These are phyloP conservation scores for Adineta ricciae DNA, from an alignment of 2,888 invertebrate genomes.

Conservation along the genomic window DNA sequence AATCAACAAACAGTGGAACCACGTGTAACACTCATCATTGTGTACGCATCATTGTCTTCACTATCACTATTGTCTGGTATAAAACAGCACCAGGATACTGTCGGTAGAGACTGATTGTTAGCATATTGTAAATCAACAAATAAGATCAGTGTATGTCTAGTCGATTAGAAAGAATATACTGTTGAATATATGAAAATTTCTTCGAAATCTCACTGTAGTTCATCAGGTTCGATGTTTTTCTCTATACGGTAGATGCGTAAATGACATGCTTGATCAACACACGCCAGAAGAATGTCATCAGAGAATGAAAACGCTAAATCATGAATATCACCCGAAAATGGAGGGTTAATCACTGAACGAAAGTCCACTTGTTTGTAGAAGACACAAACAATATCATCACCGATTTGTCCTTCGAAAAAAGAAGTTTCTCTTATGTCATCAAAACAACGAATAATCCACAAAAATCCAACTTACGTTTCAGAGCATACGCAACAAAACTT, in stretches of 20 bases:
- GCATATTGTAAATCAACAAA: background rate
- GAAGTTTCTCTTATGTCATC: too few relatives aligned
- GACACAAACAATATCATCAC: slow-evolving; percentile 14
- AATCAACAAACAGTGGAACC: background rate
- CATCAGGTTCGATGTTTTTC: background rate
- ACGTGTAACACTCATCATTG: background rate
- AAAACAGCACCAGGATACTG: slow-evolving; percentile 1
- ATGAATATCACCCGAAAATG: background rate
- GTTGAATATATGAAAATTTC: background rate
- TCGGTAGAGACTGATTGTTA: background rate
- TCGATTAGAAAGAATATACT: background rate
- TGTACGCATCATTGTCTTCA: slow-evolving; percentile 1
- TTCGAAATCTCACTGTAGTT: background rate
- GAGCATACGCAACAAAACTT: background rate
- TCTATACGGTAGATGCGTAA: slow-evolving; percentile 14
- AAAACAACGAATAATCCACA: background rate
- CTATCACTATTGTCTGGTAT: slow-evolving; percentile 14
- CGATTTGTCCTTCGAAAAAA: background rate
- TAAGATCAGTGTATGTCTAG: background rate
- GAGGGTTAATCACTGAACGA: slow-evolving; percentile 2
- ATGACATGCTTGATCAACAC: slow-evolving; percentile 12
- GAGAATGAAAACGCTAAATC: slow-evolving; percentile 13
- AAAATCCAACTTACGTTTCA: background rate
- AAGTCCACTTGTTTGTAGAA: slow-evolving; percentile 11
- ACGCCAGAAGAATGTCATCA: background rate